A percentile compares a stretch with the other conserved stretches of the same genome.
Conservation (phyloP, 2,797 vertebrate genomes). For the Phalanger gymnotis region DNA sequence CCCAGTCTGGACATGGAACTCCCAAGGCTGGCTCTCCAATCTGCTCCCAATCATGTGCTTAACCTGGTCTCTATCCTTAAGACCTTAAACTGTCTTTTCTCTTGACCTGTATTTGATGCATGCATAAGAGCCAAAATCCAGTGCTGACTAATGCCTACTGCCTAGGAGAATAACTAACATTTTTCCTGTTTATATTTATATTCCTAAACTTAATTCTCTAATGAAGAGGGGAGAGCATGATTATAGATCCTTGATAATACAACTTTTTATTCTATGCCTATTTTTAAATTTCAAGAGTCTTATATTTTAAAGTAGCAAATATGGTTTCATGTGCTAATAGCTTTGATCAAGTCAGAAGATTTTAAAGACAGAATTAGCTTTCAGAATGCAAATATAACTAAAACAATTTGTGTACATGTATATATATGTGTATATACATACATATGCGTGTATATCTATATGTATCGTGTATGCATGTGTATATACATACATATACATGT, state of each 20-base stretch:
- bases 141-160: background rate
- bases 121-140: background rate
- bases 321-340: background rate
- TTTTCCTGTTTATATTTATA: background rate
- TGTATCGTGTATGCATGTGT: too few relatives aligned
- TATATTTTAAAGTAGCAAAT: background rate
- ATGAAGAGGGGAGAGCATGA: background rate
- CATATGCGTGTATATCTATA: too few relatives aligned
- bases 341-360: background rate
- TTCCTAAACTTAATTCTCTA: background rate
- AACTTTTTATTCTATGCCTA: background rate
- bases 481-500: too few relatives aligned
- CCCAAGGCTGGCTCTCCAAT: conserved; percentile 57
- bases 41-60: conserved; percentile 64
- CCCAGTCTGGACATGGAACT: conserved; percentile 66
- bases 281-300: background rate
- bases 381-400: background rate
- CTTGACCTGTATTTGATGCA: conserved; percentile 11
- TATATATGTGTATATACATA: too few relatives aligned
- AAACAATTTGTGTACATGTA: background rate
- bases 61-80: conserved; percentile 23
- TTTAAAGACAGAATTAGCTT: background rate
- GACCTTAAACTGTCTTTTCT: conserved; percentile 33
- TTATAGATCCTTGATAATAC: background rate
- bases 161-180: background rate